Percentiles rank a stretch among this genome's conserved stretches.
phyloP scores from a whole-genome alignment of 1,140 invertebrate genomes.

The Calycopis cecrops region DNA sequence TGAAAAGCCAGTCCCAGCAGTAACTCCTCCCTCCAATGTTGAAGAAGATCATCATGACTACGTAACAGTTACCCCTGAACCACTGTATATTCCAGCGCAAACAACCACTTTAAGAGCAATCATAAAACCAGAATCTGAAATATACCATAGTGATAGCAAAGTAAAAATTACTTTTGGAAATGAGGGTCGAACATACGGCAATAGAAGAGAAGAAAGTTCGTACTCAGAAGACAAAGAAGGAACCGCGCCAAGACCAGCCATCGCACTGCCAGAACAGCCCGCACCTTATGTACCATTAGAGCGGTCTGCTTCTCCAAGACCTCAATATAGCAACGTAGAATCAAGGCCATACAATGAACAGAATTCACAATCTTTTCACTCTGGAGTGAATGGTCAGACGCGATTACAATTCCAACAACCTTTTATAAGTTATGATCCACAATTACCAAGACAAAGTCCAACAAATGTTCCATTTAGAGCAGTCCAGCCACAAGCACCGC shows the following conservation, averaged over 20 bases:
- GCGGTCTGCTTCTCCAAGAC: slow-evolving; percentile 44
- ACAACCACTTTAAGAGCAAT: slow-evolving; percentile 88
- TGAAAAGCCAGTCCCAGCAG: slow-evolving; percentile 84
- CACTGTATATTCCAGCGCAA: slow-evolving; percentile 71
- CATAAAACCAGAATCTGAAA: slow-evolving; percentile 88
- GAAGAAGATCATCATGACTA: slow-evolving; percentile 76
- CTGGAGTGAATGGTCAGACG: slow-evolving; percentile 52
- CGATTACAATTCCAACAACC: slow-evolving; percentile 71
- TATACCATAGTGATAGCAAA: slow-evolving; percentile 84
- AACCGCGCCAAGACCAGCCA: slow-evolving; percentile 76
- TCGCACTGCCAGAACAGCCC: slow-evolving; percentile 73
- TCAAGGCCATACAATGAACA: slow-evolving; percentile 38
- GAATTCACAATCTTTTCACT: slow-evolving; percentile 39
- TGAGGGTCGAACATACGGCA: slow-evolving; percentile 73
- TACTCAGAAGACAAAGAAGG: slow-evolving; percentile 73
- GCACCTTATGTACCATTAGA: slow-evolving; percentile 41
- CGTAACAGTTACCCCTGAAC: slow-evolving; percentile 61
- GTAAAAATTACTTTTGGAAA: slow-evolving; percentile 86
- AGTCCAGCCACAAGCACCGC: slow-evolving; percentile 36
- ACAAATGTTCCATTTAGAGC: slow-evolving; percentile 55
- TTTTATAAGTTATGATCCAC: slow-evolving; percentile 55
- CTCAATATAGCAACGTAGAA: slow-evolving; percentile 50
- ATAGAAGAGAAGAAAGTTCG: slow-evolving; percentile 72
- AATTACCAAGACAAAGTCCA: slow-evolving; percentile 61
- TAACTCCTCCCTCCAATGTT: slow-evolving; percentile 79